These are phyloP conservation scores for Mellivora capensis DNA, from an alignment of 2,113 vertebrate species.

Conservation along the genomic window DNA sequence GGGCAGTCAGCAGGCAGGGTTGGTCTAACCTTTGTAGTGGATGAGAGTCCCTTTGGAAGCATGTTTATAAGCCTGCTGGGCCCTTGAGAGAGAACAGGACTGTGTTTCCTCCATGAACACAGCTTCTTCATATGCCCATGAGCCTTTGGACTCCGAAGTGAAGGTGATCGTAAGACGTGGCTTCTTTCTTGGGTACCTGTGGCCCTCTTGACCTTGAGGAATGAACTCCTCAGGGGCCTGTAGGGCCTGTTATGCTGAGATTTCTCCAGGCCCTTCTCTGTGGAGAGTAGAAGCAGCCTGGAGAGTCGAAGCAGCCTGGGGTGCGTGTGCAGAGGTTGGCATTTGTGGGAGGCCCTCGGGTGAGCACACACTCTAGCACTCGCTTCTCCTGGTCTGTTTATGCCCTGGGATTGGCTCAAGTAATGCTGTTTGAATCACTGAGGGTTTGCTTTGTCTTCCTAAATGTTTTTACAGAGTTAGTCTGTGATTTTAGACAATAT, in stretches of 20 bases:
- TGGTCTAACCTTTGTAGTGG: too few relatives aligned
- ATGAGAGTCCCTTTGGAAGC: too few relatives aligned
- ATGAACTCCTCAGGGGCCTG: too few relatives aligned
- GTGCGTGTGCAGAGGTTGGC: not conserved
- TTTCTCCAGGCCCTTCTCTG: not conserved
- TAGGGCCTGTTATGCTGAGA: not conserved
- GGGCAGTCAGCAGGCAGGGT: too few relatives aligned
- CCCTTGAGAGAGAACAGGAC: too few relatives aligned
- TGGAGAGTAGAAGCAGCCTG: not conserved
- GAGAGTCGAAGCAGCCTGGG: not conserved
- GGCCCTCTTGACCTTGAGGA: too few relatives aligned
- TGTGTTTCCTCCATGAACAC: too few relatives aligned
- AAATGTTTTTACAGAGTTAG: not conserved
- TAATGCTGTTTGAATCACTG: not conserved
- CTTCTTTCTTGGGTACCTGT: too few relatives aligned
- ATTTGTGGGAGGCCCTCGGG: not conserved
- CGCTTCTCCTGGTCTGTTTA: not conserved
- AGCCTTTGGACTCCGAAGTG: too few relatives aligned
- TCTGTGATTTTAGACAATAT: not conserved
- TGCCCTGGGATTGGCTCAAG: not conserved
- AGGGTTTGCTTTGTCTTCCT: not conserved
- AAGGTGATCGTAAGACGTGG: too few relatives aligned
- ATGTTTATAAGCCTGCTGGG: too few relatives aligned
- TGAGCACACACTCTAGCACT: not conserved
- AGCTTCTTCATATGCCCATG: too few relatives aligned